Percentiles rank a stretch among this genome's conserved stretches.
These are phyloP conservation scores for Glareola pratincola DNA, from an alignment of 2,113 vertebrate genomes.

Conservation along the genomic window DNA sequence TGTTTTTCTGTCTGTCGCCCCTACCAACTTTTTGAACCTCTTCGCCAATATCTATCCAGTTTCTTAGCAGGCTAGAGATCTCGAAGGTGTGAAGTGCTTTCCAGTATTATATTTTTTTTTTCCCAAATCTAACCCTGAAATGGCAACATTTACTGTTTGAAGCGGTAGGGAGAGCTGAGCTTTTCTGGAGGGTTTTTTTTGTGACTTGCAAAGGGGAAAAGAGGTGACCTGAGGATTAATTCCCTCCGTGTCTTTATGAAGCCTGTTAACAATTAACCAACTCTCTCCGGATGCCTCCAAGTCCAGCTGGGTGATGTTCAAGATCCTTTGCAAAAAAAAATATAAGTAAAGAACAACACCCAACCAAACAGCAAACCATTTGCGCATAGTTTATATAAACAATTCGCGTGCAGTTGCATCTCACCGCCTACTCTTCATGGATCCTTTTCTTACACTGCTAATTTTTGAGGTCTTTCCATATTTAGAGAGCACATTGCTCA, in stretches of 20 bases:
- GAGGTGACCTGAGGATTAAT: constrained; percentile 24
- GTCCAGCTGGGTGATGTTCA: constrained; percentile 28
- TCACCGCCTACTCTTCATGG: background rate
- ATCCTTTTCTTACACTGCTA: background rate
- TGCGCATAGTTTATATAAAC: background rate
- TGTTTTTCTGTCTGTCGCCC: constrained; percentile 47
- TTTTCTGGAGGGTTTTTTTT: background rate
- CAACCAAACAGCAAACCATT: background rate
- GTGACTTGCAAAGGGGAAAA: background rate
- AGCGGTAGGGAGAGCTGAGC: background rate
- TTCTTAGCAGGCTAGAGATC: constrained; percentile 31
- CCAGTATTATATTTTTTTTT: background rate
- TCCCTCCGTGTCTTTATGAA: background rate
- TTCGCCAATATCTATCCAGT: constrained; percentile 22
- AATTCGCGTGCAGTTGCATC: background rate
- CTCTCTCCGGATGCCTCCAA: background rate
- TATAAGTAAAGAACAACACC: no score
- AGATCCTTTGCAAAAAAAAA: background rate
- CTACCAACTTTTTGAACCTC: constrained; percentile 46
- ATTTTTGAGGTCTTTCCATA: background rate
- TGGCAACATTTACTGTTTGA: background rate
- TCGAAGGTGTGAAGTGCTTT: constrained; percentile 31
- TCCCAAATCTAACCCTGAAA: background rate
- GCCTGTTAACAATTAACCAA: constrained; percentile 28
- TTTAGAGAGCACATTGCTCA: background rate